These are phyloP conservation scores for Bovichtus variegatus DNA, from an alignment of 2,797 vertebrate species.

Conservation along the genomic window DNA sequence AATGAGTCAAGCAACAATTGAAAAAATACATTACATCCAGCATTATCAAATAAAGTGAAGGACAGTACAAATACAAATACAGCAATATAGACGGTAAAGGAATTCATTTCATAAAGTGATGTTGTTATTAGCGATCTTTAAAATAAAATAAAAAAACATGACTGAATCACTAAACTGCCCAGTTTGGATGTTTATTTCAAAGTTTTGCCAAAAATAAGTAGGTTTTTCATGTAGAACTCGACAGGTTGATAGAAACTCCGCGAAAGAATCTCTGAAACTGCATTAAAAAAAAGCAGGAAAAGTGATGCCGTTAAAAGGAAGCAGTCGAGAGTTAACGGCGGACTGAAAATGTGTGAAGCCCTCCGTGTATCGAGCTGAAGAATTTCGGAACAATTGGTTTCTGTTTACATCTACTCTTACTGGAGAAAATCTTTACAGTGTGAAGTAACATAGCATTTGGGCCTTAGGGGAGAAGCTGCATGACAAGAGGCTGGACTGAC, in stretches of 20 bases:
- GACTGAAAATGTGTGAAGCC: constrained; percentile 18
- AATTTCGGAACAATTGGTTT: constrained; percentile 56
- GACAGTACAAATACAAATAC: background rate
- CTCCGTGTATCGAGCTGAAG: background rate
- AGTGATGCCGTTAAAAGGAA: background rate
- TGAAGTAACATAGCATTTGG: constrained; percentile 61
- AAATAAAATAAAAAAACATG: no score
- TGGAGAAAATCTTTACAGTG: constrained; percentile 72
- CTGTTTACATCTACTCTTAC: constrained; percentile 59
- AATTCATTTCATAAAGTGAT: background rate
- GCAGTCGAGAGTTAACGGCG: background rate
- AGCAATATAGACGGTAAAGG: background rate
- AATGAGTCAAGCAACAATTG: background rate
- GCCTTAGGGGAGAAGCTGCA: constrained; percentile 61
- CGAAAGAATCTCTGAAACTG: constrained; percentile 17
- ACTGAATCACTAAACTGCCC: background rate
- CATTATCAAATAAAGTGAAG: background rate
- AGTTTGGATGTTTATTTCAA: background rate
- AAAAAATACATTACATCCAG: background rate
- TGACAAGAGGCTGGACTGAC: constrained; percentile 74
- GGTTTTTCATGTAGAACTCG: background rate
- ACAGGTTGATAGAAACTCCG: constrained; percentile 29
- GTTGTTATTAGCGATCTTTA: background rate
- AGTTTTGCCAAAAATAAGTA: background rate
- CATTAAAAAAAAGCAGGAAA: constrained; percentile 12